These are phyloP conservation scores for Gouania willdenowi DNA, from an alignment of 2,797 vertebrate species.

Conservation along the genomic window DNA sequence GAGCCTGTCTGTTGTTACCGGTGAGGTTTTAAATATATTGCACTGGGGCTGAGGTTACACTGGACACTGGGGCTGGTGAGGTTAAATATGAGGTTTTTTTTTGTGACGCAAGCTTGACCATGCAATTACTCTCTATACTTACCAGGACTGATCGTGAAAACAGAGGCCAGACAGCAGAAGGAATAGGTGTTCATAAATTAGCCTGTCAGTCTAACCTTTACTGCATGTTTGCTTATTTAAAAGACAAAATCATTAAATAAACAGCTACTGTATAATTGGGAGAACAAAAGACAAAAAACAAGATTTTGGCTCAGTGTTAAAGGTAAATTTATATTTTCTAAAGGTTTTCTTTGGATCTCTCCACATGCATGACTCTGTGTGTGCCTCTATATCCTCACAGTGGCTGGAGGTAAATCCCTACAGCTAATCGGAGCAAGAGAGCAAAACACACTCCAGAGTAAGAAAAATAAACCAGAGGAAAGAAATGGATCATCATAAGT, in stretches of 20 bases:
- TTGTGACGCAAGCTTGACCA: constrained; percentile 41
- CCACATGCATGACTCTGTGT: neutral
- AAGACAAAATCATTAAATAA: neutral
- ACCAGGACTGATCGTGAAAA: constrained; percentile 49
- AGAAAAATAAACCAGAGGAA: constrained; percentile 47
- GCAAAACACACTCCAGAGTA: constrained; percentile 36
- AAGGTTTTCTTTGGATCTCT: neutral
- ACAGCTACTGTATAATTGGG: too few species aligned
- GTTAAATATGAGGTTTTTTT: constrained; percentile 50
- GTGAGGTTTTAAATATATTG: constrained; percentile 18
- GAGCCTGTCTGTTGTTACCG: constrained; percentile 45
- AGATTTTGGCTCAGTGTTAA: neutral
- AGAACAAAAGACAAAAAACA: neutral
- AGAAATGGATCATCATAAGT: constrained; percentile 24
- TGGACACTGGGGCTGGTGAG: constrained; percentile 42
- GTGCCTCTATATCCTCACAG: constrained; percentile 16
- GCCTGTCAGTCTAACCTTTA: constrained; percentile 12
- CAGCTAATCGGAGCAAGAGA: constrained; percentile 38
- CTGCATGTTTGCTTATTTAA: constrained; percentile 30
- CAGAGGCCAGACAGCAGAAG: constrained; percentile 63
- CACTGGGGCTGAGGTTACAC: constrained; percentile 29
- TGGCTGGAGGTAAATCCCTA: constrained; percentile 30
- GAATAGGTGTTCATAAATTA: constrained; percentile 12
- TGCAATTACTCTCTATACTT: constrained; percentile 68
- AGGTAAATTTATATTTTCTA: constrained; percentile 29